Percentiles rank a stretch among this genome's conserved stretches.
phyloP scores from a whole-genome alignment of 1,140 invertebrate genomes.

The Drosophila sturtevanti region DNA sequence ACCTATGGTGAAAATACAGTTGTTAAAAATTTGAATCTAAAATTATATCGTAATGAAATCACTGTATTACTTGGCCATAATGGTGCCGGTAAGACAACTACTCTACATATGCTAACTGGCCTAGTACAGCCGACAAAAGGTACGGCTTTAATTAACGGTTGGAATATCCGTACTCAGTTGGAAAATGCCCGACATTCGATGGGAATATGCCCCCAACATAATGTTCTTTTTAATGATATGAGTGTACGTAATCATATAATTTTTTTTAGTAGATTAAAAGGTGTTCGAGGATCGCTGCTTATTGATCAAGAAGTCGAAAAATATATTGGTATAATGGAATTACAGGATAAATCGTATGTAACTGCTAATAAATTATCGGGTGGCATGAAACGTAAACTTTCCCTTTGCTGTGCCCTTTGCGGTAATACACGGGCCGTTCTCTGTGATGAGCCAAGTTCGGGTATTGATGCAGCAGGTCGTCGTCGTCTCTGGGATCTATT shows the following conservation, averaged over 20 bases:
- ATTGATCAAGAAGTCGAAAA: conserved; percentile 85
- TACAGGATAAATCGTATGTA: conserved; percentile 85
- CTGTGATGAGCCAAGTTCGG: conserved; percentile 96
- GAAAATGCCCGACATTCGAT: conserved; percentile 87
- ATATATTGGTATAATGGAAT: conserved; percentile 87
- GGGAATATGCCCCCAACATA: conserved; percentile 96
- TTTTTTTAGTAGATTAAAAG: conserved; percentile 92
- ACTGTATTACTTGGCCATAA: conserved; percentile 91
- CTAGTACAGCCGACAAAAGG: conserved; percentile 87
- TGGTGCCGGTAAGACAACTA: conserved; percentile 88
- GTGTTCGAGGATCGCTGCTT: conserved; percentile 83
- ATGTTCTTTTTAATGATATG: conserved; percentile 95
- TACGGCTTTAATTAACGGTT: conserved; percentile 87
- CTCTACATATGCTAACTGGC: conserved; percentile 92
- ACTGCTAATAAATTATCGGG: conserved; percentile 88
- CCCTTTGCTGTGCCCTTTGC: conserved; percentile 89
- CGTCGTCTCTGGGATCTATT: conserved; percentile 95
- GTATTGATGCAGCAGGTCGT: conserved; percentile 96
- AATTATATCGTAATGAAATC: conserved; percentile 87
- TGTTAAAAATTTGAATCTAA: conserved; percentile 87
- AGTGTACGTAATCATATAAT: conserved; percentile 95
- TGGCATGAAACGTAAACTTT: conserved; percentile 93
- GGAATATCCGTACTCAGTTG: conserved; percentile 86
- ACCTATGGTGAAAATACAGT: conserved; percentile 85
- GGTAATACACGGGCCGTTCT: conserved; percentile 88